Percentiles rank a stretch among this genome's conserved stretches.
Evolutionary conservation across 2,888 invertebrate genomes (phyloP).

Genomic region (Coelopa pilipes): DNA sequence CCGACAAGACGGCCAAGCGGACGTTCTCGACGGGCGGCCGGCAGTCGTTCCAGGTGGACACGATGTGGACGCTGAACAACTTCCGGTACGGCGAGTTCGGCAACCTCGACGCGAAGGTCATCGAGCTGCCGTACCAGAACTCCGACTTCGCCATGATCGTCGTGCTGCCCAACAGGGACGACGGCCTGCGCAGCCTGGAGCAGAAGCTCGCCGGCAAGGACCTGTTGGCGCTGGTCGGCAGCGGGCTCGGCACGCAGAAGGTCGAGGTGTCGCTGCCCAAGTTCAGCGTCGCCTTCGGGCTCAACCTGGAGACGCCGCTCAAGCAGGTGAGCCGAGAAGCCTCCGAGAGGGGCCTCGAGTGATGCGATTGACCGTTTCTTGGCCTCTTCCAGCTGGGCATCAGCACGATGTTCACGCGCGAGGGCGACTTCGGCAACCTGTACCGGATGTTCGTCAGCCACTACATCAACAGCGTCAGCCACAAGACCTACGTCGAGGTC

Average conservation of each 20-base stretch:
- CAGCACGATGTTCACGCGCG: constrained; percentile 58
- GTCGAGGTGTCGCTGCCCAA: constrained; percentile 79
- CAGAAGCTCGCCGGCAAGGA: constrained; percentile 72
- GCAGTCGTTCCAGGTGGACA: constrained; percentile 57
- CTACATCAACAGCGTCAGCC: constrained; percentile 58
- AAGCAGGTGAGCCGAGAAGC: constrained; percentile 70
- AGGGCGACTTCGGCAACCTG: constrained; percentile 60
- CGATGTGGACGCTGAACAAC: constrained; percentile 61
- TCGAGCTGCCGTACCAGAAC: constrained; percentile 80
- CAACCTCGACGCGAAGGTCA: constrained; percentile 70
- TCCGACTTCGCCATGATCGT: constrained; percentile 78
- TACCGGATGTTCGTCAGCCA: constrained; percentile 63
- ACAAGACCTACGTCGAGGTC: constrained; percentile 58
- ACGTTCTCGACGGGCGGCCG: constrained; percentile 54
- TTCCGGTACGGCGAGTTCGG: constrained; percentile 67
- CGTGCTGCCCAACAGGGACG: constrained; percentile 76
- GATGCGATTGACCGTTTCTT: not conserved
- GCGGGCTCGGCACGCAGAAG: constrained; percentile 68
- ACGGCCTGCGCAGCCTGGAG: constrained; percentile 75
- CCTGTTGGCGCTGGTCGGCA: constrained; percentile 68
- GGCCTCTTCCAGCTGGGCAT: constrained; percentile 52
- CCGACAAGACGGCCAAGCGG: constrained; percentile 55
- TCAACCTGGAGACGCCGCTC: constrained; percentile 73
- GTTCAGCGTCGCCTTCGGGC: constrained; percentile 81
- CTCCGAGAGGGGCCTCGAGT: not conserved